Evolutionary conservation across 1,140 invertebrate species (phyloP).

Genomic region (Psilanteris sp.): DNA sequence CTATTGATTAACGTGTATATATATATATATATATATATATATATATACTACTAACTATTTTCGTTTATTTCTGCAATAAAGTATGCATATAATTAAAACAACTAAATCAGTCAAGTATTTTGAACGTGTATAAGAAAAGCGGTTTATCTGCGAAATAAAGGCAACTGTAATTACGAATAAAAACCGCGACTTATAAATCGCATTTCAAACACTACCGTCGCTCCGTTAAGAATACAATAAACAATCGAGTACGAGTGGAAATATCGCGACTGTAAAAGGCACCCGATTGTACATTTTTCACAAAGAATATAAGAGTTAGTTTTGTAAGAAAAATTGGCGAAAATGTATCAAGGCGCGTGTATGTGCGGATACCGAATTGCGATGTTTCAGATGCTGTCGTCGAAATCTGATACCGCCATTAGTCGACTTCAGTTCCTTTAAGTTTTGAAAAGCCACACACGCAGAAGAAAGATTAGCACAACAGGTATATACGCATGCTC

Average conservation of each 20-base stretch:
- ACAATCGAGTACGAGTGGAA: slow-evolving; percentile 5
- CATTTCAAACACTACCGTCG: no score
- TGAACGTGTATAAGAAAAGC: no score
- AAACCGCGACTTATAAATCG: no score
- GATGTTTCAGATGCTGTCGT: slow-evolving; percentile 51
- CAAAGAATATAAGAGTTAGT: slow-evolving; percentile 40
- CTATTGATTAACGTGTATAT: no score
- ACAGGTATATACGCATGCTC: slow-evolving; percentile 36
- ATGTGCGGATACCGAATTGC: slow-evolving; percentile 43
- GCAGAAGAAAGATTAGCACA: slow-evolving; percentile 49
- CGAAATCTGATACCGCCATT: slow-evolving; percentile 61
- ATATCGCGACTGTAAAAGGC: slow-evolving; percentile 38
- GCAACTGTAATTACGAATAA: no score
- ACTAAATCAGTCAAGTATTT: no score
- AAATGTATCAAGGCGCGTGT: slow-evolving; percentile 35
- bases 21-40: no score
- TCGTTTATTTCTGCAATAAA: no score
- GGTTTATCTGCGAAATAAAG: no score
- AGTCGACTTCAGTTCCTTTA: slow-evolving; percentile 53
- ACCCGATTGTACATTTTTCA: slow-evolving; percentile 45
- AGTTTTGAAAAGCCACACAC: slow-evolving; percentile 58
- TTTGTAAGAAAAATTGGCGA: slow-evolving; percentile 36
- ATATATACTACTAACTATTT: no score
- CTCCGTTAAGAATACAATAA: no score
- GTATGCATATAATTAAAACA: no score